Base-by-base conservation (phyloP, 2,797 vertebrate species). In the Emydoidea blandingii region DNA sequence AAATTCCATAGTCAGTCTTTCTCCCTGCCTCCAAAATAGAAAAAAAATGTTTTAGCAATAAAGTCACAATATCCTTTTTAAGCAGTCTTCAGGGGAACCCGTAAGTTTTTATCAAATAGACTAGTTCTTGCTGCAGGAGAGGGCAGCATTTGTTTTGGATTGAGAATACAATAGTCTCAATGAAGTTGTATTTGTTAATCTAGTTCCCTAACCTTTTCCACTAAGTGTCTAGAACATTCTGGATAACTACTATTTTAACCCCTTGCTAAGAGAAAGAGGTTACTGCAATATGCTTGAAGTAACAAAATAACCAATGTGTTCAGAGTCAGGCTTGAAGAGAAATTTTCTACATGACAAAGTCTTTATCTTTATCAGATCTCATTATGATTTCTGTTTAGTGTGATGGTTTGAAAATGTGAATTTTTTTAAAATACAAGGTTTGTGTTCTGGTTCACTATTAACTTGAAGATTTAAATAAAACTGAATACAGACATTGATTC, bases 401-500 rank as follows among this genome's bases (percentile, higher is more conserved):
- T 29, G 79, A 91, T 44, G 5, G 78, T 93, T 89, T 90, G 65
- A 85, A 90, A 96, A 93, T 8, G 5, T 68, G n/a, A 87, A 5
- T 27, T 79, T 83, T 96, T 89, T 86, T 27, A 80, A 89, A 57
- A 53, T 54, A 84, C 5, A 1, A 8, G 78, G 91, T 12, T 68
- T 53, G 1, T 95, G 65, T 94, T 76, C 78, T 80, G 74, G 88
- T 78, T 92, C 85, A 83, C 83, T 94, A 41, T 94, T 80, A 50
- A 85, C 79, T 79, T 72, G 19, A 88, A 87, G 74, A 49, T 78
- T 31, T 10, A 93, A 95, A 87, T 85, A 83, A 94, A 92, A 74
- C 74, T 72, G 41, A 78, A 79, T 62, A 57, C 80, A 85, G 88
- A 91, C 59, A 10, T 8, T 72, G 19, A 72, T 72, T 72, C 19